Base-by-base conservation (phyloP, 2,797 vertebrate species). In the Acipenser oxyrinchus region DNA sequence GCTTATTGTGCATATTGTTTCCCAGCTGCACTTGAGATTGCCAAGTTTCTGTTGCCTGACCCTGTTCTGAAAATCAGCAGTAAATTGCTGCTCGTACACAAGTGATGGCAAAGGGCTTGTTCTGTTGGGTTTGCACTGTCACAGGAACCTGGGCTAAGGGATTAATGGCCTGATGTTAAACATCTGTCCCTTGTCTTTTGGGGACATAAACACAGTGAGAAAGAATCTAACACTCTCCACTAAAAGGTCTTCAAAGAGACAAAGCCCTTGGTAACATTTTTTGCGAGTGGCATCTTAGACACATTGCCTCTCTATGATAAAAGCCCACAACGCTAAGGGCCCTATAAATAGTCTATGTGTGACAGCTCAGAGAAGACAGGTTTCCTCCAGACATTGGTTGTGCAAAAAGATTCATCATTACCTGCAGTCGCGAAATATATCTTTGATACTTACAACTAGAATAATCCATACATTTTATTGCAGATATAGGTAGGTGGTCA, bases 1-100 rank as follows among this genome's bases (percentile, higher is more conserved):
- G 90, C 89, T 91, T 91, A 91, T 90, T 86, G 82, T 87, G 89
- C 90, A 91, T 89, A 90, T 89, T 90, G 89, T 91, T 90, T 89
- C 90, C 89, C 88, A 90, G 87, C 88, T 90, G 89, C 86, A 89
- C 81, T 81, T 86, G 86, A 86, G 86, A 88, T 87, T 90, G 90
- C 89, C 90, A 91, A 90, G 88, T 89, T 90, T 90, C 86, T 90
- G 88, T 90, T 89, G 86, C 86, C 86, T 91, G 89, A 92, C 90
- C 89, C 84, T 85, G 83, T 86, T 89, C 89, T 88, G 87, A 90
- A 90, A 90, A 91, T 90, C 89, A 90, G 87, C 87, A 85, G 87
- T 86, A 90, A 91, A 91, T 87, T 87, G 88, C 78, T 66, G 86
- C 89, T 87, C 88, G 89, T 90, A 90, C 87, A 87, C 83, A 82